Conservation (phyloP, 2,888 invertebrate species). For the Chaitophorus viminalis region DNA sequence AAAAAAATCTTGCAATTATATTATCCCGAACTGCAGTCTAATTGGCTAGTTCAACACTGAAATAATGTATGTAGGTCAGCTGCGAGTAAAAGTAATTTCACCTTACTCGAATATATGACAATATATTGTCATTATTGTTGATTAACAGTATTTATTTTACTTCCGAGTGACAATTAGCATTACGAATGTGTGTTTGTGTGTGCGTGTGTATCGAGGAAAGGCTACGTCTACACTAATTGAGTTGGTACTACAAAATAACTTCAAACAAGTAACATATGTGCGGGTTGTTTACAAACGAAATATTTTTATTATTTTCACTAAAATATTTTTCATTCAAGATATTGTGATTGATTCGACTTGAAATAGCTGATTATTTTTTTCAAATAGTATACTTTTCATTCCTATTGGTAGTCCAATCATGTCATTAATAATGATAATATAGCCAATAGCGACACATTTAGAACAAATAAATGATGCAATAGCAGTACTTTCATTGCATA, state of each 20-base stretch:
- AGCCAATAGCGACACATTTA: constrained; percentile 30
- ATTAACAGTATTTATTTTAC: constrained; percentile 11
- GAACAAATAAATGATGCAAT: constrained; percentile 28
- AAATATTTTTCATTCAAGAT: neutral
- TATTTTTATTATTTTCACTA: neutral
- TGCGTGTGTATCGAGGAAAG: neutral
- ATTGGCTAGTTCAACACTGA: constrained; percentile 34
- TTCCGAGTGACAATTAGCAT: constrained; percentile 14
- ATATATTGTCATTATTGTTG: neutral
- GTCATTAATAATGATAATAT: neutral
- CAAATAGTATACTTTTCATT: too few species aligned
- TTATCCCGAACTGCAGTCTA: constrained; percentile 15
- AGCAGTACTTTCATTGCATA: neutral
- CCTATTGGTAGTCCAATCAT: too few species aligned
- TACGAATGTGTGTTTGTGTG: neutral
- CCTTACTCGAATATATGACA: neutral
- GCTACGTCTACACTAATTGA: neutral
- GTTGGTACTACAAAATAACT: neutral
- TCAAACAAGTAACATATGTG: neutral
- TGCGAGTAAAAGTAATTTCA: constrained; percentile 34
- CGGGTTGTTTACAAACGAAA: neutral
- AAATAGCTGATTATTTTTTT: neutral
- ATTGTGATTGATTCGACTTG: neutral
- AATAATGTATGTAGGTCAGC: constrained; percentile 47
- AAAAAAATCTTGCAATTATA: neutral